A percentile compares a stretch with the other conserved stretches of the same genome.
phyloP scores from a whole-genome alignment of 2,888 invertebrate species.

The Apoderus coryli region DNA sequence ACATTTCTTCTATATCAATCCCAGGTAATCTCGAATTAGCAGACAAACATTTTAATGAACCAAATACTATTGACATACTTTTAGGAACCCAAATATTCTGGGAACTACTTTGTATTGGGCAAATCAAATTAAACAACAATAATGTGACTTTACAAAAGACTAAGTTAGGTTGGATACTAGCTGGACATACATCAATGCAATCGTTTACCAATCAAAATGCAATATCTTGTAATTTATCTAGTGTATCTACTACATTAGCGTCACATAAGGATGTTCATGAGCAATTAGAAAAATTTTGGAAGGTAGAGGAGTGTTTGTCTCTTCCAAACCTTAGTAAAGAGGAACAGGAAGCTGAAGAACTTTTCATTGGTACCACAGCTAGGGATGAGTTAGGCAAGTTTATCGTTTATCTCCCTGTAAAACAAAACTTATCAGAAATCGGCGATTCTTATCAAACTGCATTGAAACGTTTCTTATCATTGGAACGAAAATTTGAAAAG shows the following conservation, averaged over 20 bases:
- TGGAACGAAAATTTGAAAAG: slow-evolving; percentile 8
- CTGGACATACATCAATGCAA: background rate
- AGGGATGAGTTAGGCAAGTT: slow-evolving; percentile 4
- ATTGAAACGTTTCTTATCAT: slow-evolving; percentile 4
- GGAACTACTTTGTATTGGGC: background rate
- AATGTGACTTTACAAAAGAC: slow-evolving; percentile 4
- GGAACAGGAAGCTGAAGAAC: slow-evolving; percentile 2
- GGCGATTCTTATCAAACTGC: slow-evolving; percentile 9
- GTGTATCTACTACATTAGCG: no score
- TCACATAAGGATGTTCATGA: slow-evolving; percentile 3
- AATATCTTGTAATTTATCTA: slow-evolving; percentile 2
- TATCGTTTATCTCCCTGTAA: slow-evolving; percentile 7
- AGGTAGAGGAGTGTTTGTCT: no score
- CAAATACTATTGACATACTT: background rate
- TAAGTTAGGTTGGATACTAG: slow-evolving; percentile 8
- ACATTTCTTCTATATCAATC: background rate
- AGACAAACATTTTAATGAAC: no score
- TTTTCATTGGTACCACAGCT: slow-evolving; percentile 1
- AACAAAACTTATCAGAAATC: slow-evolving; percentile 2
- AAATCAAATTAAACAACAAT: background rate
- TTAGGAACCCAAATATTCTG: background rate
- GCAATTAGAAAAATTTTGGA: slow-evolving; percentile 8
- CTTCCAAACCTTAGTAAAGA: no score
- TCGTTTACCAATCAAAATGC: background rate
- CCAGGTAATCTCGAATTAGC: slow-evolving; percentile 7